phyloP scores from a whole-genome alignment of 2,797 vertebrate species.

The Betta splendens region DNA sequence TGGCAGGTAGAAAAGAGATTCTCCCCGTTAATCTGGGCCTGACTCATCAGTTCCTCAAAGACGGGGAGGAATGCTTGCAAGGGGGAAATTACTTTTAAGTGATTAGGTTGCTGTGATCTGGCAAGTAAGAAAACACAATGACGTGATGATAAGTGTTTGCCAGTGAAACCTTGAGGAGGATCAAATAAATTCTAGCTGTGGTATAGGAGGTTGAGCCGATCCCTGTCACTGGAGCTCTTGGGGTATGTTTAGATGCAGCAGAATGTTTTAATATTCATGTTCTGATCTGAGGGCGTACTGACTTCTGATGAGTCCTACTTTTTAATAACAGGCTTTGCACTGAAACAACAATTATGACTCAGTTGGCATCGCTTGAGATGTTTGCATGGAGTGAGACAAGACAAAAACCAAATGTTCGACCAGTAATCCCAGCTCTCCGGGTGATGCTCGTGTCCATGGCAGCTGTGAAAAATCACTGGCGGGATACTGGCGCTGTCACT shows the following conservation, averaged over 20 bases:
- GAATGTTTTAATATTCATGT: conserved; percentile 43
- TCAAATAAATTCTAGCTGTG: conserved; percentile 25
- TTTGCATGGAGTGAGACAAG: conserved; percentile 12
- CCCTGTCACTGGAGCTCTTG: conserved; percentile 23
- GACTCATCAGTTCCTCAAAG: conserved; percentile 39
- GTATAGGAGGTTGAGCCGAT: conserved; percentile 51
- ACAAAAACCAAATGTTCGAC: conserved; percentile 10
- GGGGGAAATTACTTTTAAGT: conserved; percentile 24
- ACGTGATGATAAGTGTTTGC: conserved; percentile 36
- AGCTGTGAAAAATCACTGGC: conserved; percentile 12
- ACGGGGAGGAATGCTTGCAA: conserved; percentile 1
- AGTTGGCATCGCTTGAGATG: conserved; percentile 2
- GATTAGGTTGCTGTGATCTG: conserved; percentile 27
- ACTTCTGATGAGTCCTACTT: conserved; percentile 29
- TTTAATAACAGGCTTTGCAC: conserved; percentile 35
- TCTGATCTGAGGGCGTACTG: conserved; percentile 22
- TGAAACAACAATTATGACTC: conserved; percentile 28
- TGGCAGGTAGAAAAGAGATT: conserved; percentile 34
- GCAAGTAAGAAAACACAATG: conserved; percentile 12
- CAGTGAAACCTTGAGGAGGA: conserved; percentile 26
- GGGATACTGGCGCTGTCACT: not conserved
- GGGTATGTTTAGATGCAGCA: conserved; percentile 39
- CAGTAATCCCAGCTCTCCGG: conserved; percentile 1
- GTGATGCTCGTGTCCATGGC: conserved; percentile 9
- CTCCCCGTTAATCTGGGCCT: conserved; percentile 31